These are phyloP conservation scores for Ryuthela nishihirai DNA, from an alignment of 2,888 invertebrate genomes.

Conservation along the genomic window DNA sequence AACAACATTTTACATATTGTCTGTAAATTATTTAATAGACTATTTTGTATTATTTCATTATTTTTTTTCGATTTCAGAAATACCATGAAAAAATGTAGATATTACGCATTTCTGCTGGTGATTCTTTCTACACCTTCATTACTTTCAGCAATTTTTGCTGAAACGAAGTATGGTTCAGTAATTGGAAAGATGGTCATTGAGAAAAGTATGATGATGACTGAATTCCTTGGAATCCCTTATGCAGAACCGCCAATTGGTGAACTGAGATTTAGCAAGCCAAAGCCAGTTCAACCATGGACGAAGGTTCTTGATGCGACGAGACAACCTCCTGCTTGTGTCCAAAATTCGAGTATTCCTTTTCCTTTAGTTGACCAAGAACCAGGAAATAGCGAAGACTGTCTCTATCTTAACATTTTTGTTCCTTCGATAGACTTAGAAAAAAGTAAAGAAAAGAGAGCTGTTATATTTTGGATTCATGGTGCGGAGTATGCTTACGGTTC, in stretches of 20 bases:
- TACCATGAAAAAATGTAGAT: no score
- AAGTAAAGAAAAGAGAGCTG: neutral
- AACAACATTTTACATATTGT: no score
- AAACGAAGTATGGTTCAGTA: neutral
- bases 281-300: neutral
- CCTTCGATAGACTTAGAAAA: neutral
- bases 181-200: no score
- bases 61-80: no score
- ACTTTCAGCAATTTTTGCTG: no score
- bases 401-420: constrained; percentile 21
- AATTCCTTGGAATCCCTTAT: constrained; percentile 10
- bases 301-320: neutral
- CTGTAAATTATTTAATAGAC: no score
- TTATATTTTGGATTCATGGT: constrained; percentile 22
- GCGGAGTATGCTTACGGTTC: constrained; percentile 11
- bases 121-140: no score
- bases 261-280: constrained; percentile 5
- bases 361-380: constrained; percentile 2
- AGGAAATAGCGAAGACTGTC: constrained; percentile 9
- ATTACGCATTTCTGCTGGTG: no score
- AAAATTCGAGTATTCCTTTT: constrained; percentile 3
- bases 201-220: neutral
- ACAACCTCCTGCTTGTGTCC: constrained; percentile 4
- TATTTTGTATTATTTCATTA: no score
- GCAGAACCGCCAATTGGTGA: constrained; percentile 9